phyloP scores from a whole-genome alignment of 2,113 vertebrate genomes.

The Ceyx melanurus region DNA sequence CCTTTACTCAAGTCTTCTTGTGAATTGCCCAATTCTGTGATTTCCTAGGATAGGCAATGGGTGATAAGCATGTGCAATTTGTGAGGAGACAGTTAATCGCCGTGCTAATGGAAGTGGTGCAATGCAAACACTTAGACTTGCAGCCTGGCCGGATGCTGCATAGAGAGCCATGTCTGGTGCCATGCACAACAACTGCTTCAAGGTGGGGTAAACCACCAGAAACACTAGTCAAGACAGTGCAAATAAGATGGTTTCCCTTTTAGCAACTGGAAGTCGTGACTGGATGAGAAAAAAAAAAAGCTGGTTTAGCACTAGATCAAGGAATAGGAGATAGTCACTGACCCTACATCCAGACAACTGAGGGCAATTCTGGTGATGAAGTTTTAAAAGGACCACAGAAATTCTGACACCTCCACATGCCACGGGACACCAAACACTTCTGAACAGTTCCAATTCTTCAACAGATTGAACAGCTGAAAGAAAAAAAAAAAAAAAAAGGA shows the following conservation, averaged over 20 bases:
- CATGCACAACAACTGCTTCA: not conserved
- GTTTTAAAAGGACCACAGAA: not conserved
- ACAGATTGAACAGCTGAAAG: not conserved
- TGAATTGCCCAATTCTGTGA: not conserved
- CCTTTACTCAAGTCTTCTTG: not conserved
- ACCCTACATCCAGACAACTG: not conserved
- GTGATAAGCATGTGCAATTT: not conserved
- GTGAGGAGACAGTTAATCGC: not conserved
- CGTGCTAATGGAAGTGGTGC: not conserved
- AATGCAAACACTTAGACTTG: not conserved
- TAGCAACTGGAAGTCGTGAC: not conserved
- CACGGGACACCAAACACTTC: not conserved
- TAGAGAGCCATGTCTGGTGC: not conserved
- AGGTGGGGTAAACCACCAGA: not conserved
- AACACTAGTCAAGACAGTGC: not conserved
- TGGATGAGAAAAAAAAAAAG: not conserved
- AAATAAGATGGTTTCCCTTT: not conserved
- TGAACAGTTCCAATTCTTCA: not conserved
- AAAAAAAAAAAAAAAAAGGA: not conserved
- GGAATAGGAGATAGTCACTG: not conserved
- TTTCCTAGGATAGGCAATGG: not conserved
- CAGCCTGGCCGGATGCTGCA: not conserved
- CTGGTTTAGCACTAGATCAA: not conserved
- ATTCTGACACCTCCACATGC: accelerated
- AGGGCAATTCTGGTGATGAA: not conserved